Percentiles rank a stretch among this genome's conserved stretches.
Conservation (phyloP, 1,140 invertebrate species). For the Papilio glaucus region DNA sequence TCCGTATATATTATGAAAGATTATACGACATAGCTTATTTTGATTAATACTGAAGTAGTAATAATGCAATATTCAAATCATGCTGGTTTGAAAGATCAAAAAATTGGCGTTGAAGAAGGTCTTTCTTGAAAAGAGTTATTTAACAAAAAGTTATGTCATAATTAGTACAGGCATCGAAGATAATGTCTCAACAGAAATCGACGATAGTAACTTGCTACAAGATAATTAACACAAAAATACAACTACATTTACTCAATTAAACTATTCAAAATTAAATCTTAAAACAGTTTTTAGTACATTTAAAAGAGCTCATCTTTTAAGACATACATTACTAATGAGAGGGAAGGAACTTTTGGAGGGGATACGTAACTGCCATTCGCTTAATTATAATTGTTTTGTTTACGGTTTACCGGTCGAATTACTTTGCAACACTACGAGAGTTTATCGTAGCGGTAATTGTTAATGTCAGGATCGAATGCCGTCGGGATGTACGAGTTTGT, state of each 20-base stretch:
- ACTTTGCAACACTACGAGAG: slow-evolving; percentile 59
- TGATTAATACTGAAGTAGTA: neutral
- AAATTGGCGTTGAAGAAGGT: slow-evolving; percentile 15
- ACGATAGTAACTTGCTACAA: too few species aligned
- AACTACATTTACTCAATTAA: too few species aligned
- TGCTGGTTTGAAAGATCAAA: slow-evolving; percentile 3
- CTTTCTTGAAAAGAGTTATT: slow-evolving; percentile 39
- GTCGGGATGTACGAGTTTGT: slow-evolving; percentile 43
- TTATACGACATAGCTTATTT: neutral
- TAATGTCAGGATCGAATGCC: slow-evolving; percentile 58
- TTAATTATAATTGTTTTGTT: slow-evolving; percentile 73
- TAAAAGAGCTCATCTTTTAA: slow-evolving; percentile 54
- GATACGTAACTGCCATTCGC: slow-evolving; percentile 61
- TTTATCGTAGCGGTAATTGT: slow-evolving; percentile 69
- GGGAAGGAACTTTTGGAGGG: slow-evolving; percentile 58
- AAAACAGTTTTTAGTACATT: too few species aligned
- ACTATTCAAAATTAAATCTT: too few species aligned
- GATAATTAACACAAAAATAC: too few species aligned
- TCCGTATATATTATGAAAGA: neutral
- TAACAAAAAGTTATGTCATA: too few species aligned
- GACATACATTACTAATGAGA: slow-evolving; percentile 57
- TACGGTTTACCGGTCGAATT: slow-evolving; percentile 60
- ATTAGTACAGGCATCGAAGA: too few species aligned
- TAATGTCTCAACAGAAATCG: too few species aligned
- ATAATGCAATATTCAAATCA: neutral